phyloP scores from a whole-genome alignment of 1,140 invertebrate genomes.

The Diorhabda elongata region DNA sequence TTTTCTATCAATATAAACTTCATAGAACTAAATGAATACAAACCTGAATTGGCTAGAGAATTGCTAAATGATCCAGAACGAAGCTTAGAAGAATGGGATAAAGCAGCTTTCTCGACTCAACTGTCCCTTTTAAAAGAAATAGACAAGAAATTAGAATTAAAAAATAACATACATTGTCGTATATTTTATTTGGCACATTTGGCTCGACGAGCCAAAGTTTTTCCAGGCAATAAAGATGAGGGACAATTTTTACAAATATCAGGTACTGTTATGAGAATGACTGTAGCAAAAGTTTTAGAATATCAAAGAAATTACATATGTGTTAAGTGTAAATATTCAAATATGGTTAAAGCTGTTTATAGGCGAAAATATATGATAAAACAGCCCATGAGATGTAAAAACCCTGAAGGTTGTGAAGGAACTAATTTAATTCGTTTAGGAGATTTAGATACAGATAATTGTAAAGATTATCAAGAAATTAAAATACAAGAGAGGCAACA shows the following conservation, averaged over 20 bases:
- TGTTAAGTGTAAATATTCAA: conserved; percentile 69
- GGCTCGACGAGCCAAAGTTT: conserved; percentile 55
- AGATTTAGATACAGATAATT: conserved; percentile 59
- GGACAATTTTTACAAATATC: conserved; percentile 62
- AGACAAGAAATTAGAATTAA: conserved; percentile 49
- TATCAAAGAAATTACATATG: conserved; percentile 70
- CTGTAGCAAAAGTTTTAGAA: conserved; percentile 72
- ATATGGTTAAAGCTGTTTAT: conserved; percentile 64
- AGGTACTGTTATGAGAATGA: conserved; percentile 72
- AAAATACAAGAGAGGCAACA: conserved; percentile 77
- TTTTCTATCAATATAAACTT: conserved; percentile 55
- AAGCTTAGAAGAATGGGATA: conserved; percentile 59
- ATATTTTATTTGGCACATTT: conserved; percentile 58
- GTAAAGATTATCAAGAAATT: conserved; percentile 87
- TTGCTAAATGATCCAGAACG: conserved; percentile 55
- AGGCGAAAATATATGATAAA: conserved; percentile 61
- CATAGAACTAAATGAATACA: conserved; percentile 58
- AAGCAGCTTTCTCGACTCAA: conserved; percentile 58
- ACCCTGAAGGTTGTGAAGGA: conserved; percentile 56
- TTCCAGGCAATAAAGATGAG: conserved; percentile 64
- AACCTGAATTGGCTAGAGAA: conserved; percentile 54
- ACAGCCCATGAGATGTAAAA: conserved; percentile 58
- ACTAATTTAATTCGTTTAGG: conserved; percentile 52
- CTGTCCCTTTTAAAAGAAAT: conserved; percentile 51
- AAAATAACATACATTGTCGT: conserved; percentile 64